These are phyloP conservation scores for Hetaerina americana DNA, from an alignment of 1,140 invertebrate species.

Conservation along the genomic window DNA sequence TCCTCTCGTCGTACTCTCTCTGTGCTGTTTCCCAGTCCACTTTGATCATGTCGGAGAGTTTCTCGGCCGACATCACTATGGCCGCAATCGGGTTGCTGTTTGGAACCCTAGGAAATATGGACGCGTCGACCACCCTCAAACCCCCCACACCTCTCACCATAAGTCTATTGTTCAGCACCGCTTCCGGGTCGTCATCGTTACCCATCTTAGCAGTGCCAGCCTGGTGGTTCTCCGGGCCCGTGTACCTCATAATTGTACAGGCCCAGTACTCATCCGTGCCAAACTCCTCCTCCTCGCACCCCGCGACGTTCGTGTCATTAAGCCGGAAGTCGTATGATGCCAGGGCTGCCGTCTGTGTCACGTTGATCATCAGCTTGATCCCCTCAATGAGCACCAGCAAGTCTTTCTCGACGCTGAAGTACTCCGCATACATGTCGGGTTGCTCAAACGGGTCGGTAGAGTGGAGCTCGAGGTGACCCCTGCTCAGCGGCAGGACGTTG, in stretches of 20 bases:
- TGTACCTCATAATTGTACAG: constrained; percentile 22
- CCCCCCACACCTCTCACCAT: constrained; percentile 31
- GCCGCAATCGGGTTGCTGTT: constrained; percentile 36
- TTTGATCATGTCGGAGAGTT: constrained; percentile 19
- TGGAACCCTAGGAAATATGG: constrained; percentile 38
- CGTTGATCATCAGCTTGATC: constrained; percentile 16
- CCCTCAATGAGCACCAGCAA: constrained; percentile 30
- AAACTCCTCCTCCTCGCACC: constrained; percentile 21
- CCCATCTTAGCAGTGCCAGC: constrained; percentile 42
- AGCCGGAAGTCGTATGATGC: constrained; percentile 24
- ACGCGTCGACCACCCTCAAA: constrained; percentile 39
- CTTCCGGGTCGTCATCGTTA: constrained; percentile 21
- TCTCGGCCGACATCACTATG: constrained; percentile 39
- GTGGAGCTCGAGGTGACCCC: constrained; percentile 32
- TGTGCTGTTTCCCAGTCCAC: constrained; percentile 19
- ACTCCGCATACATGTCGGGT: constrained; percentile 54
- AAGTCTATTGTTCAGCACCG: constrained; percentile 37
- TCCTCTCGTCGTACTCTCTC: too few species aligned
- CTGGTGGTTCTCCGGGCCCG: constrained; percentile 35
- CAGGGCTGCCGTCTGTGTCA: constrained; percentile 30
- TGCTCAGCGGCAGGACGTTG: background rate
- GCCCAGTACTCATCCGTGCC: constrained; percentile 16
- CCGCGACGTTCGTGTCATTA: constrained; percentile 19
- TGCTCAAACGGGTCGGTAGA: constrained; percentile 40
- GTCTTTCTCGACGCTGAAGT: constrained; percentile 38